Conservation (phyloP, 1,140 invertebrate genomes). For the Pseudomyrmex cubaensis region DNA sequence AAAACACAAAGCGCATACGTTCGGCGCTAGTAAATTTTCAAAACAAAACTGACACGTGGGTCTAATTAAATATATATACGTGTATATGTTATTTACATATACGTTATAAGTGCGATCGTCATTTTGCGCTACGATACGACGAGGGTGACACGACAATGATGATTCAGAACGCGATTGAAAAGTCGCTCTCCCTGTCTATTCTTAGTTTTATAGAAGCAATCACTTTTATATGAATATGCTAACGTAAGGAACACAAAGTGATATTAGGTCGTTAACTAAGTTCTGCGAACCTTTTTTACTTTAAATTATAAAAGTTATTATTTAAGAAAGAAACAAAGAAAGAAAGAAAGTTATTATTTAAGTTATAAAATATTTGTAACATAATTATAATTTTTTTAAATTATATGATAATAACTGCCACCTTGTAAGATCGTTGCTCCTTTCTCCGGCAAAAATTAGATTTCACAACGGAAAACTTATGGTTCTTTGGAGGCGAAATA, state of each 20-base stretch:
- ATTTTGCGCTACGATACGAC: slow-evolving; percentile 32
- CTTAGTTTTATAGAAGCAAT: slow-evolving; percentile 34
- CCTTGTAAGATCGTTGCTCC: too few species aligned
- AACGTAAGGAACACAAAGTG: background rate
- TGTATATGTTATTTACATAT: slow-evolving; percentile 9
- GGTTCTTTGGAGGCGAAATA: too few species aligned
- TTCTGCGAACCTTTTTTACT: too few species aligned
- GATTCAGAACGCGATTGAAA: slow-evolving; percentile 18
- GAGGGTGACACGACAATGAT: slow-evolving; percentile 46
- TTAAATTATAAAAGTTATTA: too few species aligned
- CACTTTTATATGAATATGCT: background rate
- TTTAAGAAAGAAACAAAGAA: too few species aligned
- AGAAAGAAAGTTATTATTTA: too few species aligned
- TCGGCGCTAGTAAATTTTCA: slow-evolving; percentile 19
- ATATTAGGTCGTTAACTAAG: background rate
- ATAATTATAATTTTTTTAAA: too few species aligned
- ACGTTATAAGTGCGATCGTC: slow-evolving; percentile 25
- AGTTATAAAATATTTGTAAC: too few species aligned
- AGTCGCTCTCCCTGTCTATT: slow-evolving; percentile 13
- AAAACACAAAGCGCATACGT: slow-evolving; percentile 25
- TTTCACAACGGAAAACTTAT: too few species aligned
- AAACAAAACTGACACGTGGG: slow-evolving; percentile 7
- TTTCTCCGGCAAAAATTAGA: too few species aligned
- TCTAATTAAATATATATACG: slow-evolving; percentile 20
- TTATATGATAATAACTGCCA: too few species aligned